Base-by-base conservation (phyloP, 2,113 vertebrate genomes). In the Bos javanicus region DNA sequence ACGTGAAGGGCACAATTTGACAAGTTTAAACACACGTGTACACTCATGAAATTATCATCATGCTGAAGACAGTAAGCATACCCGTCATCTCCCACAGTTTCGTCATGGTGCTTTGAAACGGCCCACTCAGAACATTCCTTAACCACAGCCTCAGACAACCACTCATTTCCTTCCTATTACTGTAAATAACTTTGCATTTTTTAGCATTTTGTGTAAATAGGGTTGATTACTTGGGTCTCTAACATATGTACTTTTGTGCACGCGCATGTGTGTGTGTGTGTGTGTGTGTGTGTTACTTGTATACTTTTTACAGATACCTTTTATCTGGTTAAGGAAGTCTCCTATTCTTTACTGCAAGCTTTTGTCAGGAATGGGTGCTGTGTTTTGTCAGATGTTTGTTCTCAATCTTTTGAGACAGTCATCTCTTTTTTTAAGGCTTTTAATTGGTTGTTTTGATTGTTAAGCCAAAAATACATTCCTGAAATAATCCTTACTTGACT, bases 401-500 rank as follows among this genome's bases (percentile, higher is more conserved):
- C 30, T 82, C 43, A 76, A 0, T 82, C 39, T 97, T 94, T 95
- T 91, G 46, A 95, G 30, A 76, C 46, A 13, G 59, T 67, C 6
- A 28, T 52, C 14, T 48, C 64, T 62, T 78, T 25, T 25, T 80
- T 90, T 52, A 54, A 19, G 26, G 62, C 43, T 71, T 0, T 76
- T 82, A 88, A 46, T 83, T 87, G 46, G 56, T 94, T 39, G 30
- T 86, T 93, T 97, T 76, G 50, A 94, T 95, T 46, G 14, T 92
- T 87, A 95, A 89, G 60, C 84, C 67, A 94, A 82, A 76, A 33
- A 93, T 43, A 46, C n/a, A 90, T 92, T 90, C 50, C 46, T 82
- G 62, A 57, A 60, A 64, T 91, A 96, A 83, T 95, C 39, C n/a
- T 26, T 92, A 54, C 48, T 80, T 95, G 56, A 82, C 95, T 46